Evolutionary conservation across 2,797 vertebrate species (phyloP).

Genomic region (Tenualosa thibaudeaui): DNA sequence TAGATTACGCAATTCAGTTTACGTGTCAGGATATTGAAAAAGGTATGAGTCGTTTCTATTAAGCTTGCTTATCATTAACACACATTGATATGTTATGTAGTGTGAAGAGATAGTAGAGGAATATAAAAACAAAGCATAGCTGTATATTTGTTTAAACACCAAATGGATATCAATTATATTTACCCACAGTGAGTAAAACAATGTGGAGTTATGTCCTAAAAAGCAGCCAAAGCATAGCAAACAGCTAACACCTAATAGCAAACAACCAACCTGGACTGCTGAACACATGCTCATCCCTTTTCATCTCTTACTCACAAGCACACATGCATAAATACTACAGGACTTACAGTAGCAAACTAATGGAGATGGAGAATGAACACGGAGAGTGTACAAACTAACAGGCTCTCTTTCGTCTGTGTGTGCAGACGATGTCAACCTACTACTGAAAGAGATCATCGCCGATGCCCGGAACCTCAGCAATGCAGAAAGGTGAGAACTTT

Average conservation of each 20-base stretch:
- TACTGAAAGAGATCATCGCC: constrained; percentile 82
- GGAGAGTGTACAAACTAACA: not conserved
- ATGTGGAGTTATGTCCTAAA: not conserved
- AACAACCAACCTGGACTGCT: not conserved
- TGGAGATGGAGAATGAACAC: not conserved
- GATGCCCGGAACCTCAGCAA: constrained; percentile 83
- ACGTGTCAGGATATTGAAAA: not conserved
- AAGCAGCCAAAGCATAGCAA: no score
- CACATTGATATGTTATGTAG: not conserved
- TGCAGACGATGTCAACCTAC: constrained; percentile 80
- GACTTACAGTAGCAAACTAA: not conserved
- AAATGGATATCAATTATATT: not conserved
- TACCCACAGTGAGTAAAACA: not conserved
- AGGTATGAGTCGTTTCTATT: not conserved
- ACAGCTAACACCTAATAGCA: not conserved
- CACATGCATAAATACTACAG: not conserved
- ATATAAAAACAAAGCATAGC: not conserved
- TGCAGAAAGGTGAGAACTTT: constrained; percentile 75
- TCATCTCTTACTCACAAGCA: not conserved
- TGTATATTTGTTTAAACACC: no score
- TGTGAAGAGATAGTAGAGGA: not conserved
- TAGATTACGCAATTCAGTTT: not conserved
- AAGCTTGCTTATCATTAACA: not conserved
- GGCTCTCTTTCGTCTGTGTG: not conserved
- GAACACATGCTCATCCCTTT: not conserved